Percentiles rank a stretch among this genome's conserved stretches.
Conservation (phyloP, 2,113 vertebrate species). For the Cryptomyrus ogoouensis region DNA sequence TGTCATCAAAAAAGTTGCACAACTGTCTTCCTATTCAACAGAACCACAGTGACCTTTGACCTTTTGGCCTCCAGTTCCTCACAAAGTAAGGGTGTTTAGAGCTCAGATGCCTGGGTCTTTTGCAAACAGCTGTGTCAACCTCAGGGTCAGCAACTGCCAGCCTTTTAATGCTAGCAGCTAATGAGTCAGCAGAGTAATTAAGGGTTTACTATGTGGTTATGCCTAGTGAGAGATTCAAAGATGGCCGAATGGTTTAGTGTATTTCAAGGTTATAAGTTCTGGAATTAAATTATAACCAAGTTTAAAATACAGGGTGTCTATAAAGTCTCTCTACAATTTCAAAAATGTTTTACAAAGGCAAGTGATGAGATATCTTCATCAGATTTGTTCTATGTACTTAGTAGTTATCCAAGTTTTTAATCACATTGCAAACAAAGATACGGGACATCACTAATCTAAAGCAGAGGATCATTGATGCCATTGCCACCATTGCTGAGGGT, state of each 20-base stretch:
- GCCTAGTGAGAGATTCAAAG: not conserved
- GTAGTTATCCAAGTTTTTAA: too few relatives aligned
- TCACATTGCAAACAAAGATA: too few relatives aligned
- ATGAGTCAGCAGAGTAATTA: conserved; percentile 33
- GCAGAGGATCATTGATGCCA: too few relatives aligned
- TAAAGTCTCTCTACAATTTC: too few relatives aligned
- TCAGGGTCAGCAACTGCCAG: conserved; percentile 34
- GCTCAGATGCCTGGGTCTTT: conserved; percentile 23
- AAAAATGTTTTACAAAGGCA: too few relatives aligned
- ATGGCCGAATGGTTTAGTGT: not conserved
- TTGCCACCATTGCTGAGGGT: too few relatives aligned
- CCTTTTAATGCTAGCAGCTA: conserved; percentile 17
- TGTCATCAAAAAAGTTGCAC: conserved; percentile 14
- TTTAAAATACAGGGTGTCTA: not conserved
- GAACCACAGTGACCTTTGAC: conserved; percentile 38
- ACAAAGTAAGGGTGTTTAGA: conserved; percentile 37
- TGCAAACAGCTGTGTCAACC: conserved; percentile 43
- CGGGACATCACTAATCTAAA: too few relatives aligned
- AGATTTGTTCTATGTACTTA: too few relatives aligned
- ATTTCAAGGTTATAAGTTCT: not conserved
- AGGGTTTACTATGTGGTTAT: not conserved
- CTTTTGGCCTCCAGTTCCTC: conserved; percentile 31
- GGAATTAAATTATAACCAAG: not conserved
- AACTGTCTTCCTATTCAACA: conserved; percentile 37
- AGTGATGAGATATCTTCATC: too few relatives aligned